These are phyloP conservation scores for Crematogaster levior DNA, from an alignment of 2,888 invertebrate species.

Conservation along the genomic window DNA sequence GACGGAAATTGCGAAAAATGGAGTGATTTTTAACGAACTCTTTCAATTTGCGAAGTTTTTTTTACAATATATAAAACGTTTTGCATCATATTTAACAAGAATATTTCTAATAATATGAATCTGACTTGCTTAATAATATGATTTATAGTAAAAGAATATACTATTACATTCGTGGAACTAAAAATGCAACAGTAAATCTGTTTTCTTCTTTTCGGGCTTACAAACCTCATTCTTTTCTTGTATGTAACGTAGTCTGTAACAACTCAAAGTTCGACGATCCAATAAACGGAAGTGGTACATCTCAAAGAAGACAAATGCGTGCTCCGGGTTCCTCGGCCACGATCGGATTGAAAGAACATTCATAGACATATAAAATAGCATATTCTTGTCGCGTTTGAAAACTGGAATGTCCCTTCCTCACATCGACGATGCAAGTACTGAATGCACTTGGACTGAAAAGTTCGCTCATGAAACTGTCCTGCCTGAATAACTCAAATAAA, in stretches of 20 bases:
- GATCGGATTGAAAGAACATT: constrained; percentile 61
- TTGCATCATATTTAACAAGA: not conserved
- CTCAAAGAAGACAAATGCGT: constrained; percentile 72
- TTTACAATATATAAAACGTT: not conserved
- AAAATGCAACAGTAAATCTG: constrained; percentile 46
- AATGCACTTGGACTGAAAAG: constrained; percentile 43
- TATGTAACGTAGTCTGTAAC: constrained; percentile 66
- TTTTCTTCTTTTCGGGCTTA: constrained; percentile 58
- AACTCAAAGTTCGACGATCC: constrained; percentile 74
- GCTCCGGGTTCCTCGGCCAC: constrained; percentile 74
- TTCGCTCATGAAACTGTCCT: constrained; percentile 45
- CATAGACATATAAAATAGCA: constrained; percentile 49
- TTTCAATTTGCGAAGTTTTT: too few relatives aligned
- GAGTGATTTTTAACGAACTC: not conserved
- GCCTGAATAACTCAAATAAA: constrained; percentile 47
- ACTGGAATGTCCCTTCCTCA: constrained; percentile 36
- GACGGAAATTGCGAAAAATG: not conserved
- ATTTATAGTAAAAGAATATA: constrained; percentile 45
- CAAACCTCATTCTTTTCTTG: constrained; percentile 57
- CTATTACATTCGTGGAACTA: constrained; percentile 57
- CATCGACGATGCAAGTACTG: constrained; percentile 20
- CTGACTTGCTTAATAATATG: not conserved
- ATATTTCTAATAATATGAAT: not conserved
- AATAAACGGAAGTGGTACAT: constrained; percentile 69
- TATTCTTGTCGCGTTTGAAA: constrained; percentile 55